These are phyloP conservation scores for Drosophila ananassae DNA, from an alignment of 1,140 invertebrate species.

Conservation along the genomic window DNA sequence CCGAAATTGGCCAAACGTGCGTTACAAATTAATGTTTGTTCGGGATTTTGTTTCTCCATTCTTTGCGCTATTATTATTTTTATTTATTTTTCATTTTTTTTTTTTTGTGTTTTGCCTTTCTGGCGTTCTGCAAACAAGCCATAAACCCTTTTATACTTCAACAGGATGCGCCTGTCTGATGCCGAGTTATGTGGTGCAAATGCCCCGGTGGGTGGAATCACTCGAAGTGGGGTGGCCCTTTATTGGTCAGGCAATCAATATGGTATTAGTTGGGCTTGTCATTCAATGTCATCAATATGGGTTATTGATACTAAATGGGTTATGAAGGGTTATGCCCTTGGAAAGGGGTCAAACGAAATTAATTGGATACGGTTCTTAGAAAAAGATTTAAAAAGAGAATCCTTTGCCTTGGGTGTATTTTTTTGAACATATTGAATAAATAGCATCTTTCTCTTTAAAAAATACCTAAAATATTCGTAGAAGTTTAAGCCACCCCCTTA, in stretches of 20 bases:
- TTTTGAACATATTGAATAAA: no score
- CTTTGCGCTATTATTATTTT: slow-evolving; percentile 38
- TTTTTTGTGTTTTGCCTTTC: slow-evolving; percentile 8
- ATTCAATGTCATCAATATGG: slow-evolving; percentile 66
- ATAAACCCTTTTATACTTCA: slow-evolving; percentile 82
- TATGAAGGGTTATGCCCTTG: neutral
- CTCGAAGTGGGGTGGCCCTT: slow-evolving; percentile 34
- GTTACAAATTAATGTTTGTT: slow-evolving; percentile 83
- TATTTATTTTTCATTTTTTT: slow-evolving; percentile 33
- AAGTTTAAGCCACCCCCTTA: neutral
- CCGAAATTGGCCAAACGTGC: slow-evolving; percentile 77
- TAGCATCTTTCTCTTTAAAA: no score
- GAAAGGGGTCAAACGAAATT: neutral
- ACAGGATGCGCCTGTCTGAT: slow-evolving; percentile 60
- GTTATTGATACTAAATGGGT: slow-evolving; percentile 55
- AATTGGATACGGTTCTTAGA: neutral
- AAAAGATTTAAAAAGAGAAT: neutral
- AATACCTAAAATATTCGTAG: neutral
- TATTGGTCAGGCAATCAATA: slow-evolving; percentile 73
- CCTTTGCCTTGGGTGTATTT: neutral
- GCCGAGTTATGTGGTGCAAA: slow-evolving; percentile 78
- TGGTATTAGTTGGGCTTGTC: slow-evolving; percentile 77
- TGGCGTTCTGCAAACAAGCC: slow-evolving; percentile 63
- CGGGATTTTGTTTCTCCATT: slow-evolving; percentile 58
- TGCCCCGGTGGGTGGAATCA: slow-evolving; percentile 37